Evolutionary conservation across 2,888 invertebrate genomes (phyloP).

Genomic region (Ceriagrion tenellum): DNA sequence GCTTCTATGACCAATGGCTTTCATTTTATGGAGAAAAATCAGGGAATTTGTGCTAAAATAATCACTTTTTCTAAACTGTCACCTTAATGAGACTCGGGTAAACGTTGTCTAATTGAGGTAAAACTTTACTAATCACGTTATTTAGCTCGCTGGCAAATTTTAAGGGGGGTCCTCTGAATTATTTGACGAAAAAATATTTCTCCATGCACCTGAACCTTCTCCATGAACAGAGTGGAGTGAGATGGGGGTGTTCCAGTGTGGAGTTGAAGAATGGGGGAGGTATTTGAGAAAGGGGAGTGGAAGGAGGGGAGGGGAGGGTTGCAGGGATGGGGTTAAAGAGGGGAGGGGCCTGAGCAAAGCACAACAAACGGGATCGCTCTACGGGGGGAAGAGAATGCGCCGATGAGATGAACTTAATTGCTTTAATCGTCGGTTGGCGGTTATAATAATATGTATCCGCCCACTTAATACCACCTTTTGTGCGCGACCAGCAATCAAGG

Average conservation of each 20-base stretch:
- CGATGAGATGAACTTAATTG: conserved; percentile 53
- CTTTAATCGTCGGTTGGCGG: conserved; percentile 54
- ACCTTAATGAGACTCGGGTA: no score
- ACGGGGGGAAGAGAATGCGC: not conserved
- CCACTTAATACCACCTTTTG: conserved; percentile 63
- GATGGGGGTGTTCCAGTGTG: not conserved
- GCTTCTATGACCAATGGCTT: no score
- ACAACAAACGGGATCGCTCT: not conserved
- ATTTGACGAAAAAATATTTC: no score
- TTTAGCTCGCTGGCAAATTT: no score
- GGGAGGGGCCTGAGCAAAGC: not conserved
- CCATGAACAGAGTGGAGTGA: not conserved
- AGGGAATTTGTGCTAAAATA: no score
- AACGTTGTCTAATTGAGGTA: no score
- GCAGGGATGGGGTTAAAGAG: not conserved
- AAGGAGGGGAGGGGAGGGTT: not conserved
- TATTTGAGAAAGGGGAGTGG: not conserved
- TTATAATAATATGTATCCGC: conserved; percentile 63
- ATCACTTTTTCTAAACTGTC: no score
- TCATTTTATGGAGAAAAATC: no score
- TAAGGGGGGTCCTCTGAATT: no score
- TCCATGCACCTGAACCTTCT: no score
- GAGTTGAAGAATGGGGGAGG: not conserved
- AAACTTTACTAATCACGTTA: no score
- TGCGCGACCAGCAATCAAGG: conserved; percentile 28